A percentile compares a stretch with the other conserved stretches of the same genome.
Conservation (phyloP, 2,888 invertebrate species). For the Sepiola atlantica region DNA sequence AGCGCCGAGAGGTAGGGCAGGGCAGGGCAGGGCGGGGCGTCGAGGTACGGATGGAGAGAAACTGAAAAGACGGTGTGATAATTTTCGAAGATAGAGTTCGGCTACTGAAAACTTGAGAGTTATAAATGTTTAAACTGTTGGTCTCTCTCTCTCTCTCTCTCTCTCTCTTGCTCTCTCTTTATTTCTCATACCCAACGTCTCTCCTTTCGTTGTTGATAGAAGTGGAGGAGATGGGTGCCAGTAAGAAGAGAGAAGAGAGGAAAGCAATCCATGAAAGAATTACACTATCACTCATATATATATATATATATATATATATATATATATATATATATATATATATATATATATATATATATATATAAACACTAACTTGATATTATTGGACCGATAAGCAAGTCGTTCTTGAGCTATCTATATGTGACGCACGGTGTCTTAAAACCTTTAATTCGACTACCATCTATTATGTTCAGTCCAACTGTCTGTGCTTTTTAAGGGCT, state of each 20-base stretch:
- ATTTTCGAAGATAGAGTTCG: background rate
- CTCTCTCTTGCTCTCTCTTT: background rate
- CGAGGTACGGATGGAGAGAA: background rate
- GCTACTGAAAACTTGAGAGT: background rate
- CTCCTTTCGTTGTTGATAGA: background rate
- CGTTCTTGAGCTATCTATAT: constrained; percentile 33
- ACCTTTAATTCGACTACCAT: background rate
- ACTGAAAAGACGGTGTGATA: background rate
- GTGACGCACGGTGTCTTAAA: background rate
- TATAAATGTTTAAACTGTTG: background rate
- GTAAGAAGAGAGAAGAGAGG: background rate
- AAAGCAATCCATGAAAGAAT: background rate
- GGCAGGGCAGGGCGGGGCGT: no score
- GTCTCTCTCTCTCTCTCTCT: background rate
- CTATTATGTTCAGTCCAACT: constrained; percentile 33
- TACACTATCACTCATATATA: no score
- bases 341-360: background rate
- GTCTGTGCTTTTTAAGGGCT: constrained; percentile 25
- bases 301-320: no score
- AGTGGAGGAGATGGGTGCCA: background rate
- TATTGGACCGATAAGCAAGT: constrained; percentile 16
- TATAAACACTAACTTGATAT: background rate
- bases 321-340: background rate
- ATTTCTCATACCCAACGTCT: no score
- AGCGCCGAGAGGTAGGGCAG: no score